Conservation (phyloP, 2,797 vertebrate genomes). For the Poeciliopsis paucimaculata region DNA sequence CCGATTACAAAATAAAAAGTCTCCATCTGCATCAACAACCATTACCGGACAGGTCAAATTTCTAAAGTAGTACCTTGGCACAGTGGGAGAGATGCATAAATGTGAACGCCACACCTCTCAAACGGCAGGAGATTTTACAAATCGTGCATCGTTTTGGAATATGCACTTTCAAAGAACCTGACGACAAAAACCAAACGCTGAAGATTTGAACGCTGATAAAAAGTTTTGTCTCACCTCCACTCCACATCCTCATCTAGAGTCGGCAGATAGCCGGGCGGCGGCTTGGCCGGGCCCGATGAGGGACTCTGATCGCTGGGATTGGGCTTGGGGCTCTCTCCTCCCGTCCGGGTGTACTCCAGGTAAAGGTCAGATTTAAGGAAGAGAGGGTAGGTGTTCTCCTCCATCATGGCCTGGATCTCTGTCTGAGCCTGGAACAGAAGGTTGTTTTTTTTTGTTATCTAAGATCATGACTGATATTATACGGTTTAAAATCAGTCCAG, state of each 20-base stretch:
- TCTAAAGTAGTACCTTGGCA: not conserved
- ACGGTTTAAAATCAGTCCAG: not conserved
- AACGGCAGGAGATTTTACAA: not conserved
- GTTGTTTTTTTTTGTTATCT: not conserved
- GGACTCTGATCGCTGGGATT: slow-evolving; percentile 88
- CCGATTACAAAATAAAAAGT: too few relatives aligned
- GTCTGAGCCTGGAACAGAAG: slow-evolving; percentile 86
- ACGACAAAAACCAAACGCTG: not conserved
- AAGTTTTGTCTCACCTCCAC: slow-evolving; percentile 82
- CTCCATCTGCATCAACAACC: too few relatives aligned
- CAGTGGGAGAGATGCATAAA: not conserved
- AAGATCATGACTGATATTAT: not conserved
- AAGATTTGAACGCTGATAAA: not conserved
- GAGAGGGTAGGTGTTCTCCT: slow-evolving; percentile 94
- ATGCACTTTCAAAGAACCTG: not conserved
- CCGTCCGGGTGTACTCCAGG: slow-evolving; percentile 91
- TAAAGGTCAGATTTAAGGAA: slow-evolving; percentile 97
- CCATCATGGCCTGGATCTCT: slow-evolving; percentile 93
- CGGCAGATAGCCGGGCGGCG: slow-evolving; percentile 87
- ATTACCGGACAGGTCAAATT: too few relatives aligned
- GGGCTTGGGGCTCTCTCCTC: slow-evolving; percentile 89
- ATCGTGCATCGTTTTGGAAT: not conserved
- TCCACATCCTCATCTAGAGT: slow-evolving; percentile 93
- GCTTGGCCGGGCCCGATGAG: slow-evolving; percentile 69
- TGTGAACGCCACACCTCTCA: not conserved